Conservation (phyloP, 2,888 invertebrate species). For the Coenonympha arcania region DNA sequence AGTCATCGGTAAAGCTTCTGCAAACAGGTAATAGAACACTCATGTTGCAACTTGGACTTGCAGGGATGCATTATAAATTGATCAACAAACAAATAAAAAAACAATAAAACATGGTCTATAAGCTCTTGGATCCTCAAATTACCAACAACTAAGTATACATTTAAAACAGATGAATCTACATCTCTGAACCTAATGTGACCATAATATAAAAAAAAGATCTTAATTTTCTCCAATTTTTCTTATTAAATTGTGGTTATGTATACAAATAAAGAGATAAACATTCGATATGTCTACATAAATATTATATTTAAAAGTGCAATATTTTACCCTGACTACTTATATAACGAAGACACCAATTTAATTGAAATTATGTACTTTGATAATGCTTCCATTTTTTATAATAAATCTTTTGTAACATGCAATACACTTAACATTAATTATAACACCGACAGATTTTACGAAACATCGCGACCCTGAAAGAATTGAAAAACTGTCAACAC, state of each 20-base stretch:
- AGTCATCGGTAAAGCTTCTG: too few species aligned
- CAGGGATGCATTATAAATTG: conserved; percentile 31
- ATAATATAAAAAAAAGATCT: too few species aligned
- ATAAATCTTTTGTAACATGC: not conserved
- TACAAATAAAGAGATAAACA: conserved; percentile 10
- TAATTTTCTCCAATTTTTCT: too few species aligned
- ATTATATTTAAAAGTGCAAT: conserved; percentile 12
- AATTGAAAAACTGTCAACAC: not conserved
- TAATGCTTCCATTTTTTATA: not conserved
- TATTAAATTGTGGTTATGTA: not conserved
- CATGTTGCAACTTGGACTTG: too few species aligned
- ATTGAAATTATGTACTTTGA: conserved; percentile 1
- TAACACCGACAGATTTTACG: not conserved
- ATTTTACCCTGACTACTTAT: conserved; percentile 22
- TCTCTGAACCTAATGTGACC: too few species aligned
- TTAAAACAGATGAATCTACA: not conserved
- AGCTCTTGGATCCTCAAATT: conserved; percentile 28
- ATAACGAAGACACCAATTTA: conserved; percentile 13
- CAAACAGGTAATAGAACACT: conserved; percentile 31
- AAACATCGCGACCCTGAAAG: not conserved
- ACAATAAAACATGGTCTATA: conserved; percentile 29
- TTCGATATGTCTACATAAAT: conserved; percentile 29
- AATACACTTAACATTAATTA: not conserved
- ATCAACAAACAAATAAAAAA: conserved; percentile 27
- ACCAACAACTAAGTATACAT: conserved; percentile 18